Conservation (phyloP, 2,888 invertebrate species). For the Pristionchus mayeri region DNA sequence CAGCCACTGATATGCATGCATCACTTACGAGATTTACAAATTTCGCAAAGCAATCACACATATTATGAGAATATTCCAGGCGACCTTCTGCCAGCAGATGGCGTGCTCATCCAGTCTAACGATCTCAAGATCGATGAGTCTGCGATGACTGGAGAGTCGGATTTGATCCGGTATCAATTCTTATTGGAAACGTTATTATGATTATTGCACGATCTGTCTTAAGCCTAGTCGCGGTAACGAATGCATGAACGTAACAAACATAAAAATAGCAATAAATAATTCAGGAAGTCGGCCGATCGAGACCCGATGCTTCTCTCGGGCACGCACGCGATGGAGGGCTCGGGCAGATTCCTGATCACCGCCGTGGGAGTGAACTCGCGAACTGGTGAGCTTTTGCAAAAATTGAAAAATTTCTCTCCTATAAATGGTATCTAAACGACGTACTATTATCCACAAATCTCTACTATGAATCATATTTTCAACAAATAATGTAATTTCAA, state of each 20-base stretch:
- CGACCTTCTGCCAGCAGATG: slow-evolving; percentile 97
- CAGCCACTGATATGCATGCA: background rate
- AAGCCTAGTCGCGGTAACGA: too few species aligned
- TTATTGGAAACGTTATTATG: too few species aligned
- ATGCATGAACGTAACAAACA: too few species aligned
- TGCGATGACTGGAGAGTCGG: slow-evolving; percentile 97
- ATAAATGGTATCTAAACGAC: too few species aligned
- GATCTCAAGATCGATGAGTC: slow-evolving; percentile 99
- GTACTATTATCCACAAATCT: too few species aligned
- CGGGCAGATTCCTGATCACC: slow-evolving; percentile 88
- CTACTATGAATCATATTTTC: too few species aligned
- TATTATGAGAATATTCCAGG: slow-evolving; percentile 79
- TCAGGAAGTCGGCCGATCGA: slow-evolving; percentile 80
- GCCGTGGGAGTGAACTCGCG: slow-evolving; percentile 98
- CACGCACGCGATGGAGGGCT: slow-evolving; percentile 99
- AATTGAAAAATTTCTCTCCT: too few species aligned
- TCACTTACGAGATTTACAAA: background rate
- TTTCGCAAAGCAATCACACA: background rate
- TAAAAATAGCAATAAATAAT: slow-evolving; percentile 51
- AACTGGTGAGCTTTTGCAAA: slow-evolving; percentile 82
- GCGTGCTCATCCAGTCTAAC: slow-evolving; percentile 96
- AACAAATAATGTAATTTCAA: too few species aligned
- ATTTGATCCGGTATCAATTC: slow-evolving; percentile 87
- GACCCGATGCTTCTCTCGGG: slow-evolving; percentile 78
- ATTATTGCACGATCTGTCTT: too few species aligned